Conservation (phyloP, 2,888 invertebrate genomes). For the Apamea crenata region DNA sequence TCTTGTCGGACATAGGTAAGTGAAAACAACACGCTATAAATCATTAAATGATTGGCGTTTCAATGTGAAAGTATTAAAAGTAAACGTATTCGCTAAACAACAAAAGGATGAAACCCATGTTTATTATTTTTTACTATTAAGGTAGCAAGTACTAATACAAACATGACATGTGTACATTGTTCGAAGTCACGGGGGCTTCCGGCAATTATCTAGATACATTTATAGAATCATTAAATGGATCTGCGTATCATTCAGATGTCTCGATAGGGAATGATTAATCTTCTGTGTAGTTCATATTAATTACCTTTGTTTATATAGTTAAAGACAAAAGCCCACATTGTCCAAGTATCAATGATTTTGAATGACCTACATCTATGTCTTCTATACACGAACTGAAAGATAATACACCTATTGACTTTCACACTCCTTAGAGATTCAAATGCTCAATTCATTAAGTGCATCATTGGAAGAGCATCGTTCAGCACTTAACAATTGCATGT, state of each 20-base stretch:
- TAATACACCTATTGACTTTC: background rate
- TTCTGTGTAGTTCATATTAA: conserved; percentile 30
- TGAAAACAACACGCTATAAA: conserved; percentile 25
- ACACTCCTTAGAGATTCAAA: background rate
- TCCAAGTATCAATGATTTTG: background rate
- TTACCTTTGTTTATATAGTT: conserved; percentile 25
- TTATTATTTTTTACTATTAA: conserved; percentile 37
- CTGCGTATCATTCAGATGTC: conserved; percentile 53
- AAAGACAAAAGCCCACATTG: conserved; percentile 8
- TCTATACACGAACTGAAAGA: background rate
- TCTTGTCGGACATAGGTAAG: conserved; percentile 1
- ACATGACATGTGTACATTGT: conserved; percentile 46
- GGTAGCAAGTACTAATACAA: conserved; percentile 40
- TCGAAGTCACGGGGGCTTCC: conserved; percentile 41
- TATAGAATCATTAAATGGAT: conserved; percentile 56
- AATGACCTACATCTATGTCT: background rate
- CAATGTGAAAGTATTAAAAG: conserved; percentile 27
- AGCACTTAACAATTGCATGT: conserved; percentile 47
- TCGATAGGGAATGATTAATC: conserved; percentile 40
- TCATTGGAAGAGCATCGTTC: conserved; percentile 13
- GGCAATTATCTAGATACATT: conserved; percentile 48
- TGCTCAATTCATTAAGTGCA: conserved; percentile 12
- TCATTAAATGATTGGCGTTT: conserved; percentile 22
- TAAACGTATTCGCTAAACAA: background rate
- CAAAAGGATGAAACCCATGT: conserved; percentile 16